Base-by-base conservation (phyloP, 2,797 vertebrate genomes). In the Betta splendens region DNA sequence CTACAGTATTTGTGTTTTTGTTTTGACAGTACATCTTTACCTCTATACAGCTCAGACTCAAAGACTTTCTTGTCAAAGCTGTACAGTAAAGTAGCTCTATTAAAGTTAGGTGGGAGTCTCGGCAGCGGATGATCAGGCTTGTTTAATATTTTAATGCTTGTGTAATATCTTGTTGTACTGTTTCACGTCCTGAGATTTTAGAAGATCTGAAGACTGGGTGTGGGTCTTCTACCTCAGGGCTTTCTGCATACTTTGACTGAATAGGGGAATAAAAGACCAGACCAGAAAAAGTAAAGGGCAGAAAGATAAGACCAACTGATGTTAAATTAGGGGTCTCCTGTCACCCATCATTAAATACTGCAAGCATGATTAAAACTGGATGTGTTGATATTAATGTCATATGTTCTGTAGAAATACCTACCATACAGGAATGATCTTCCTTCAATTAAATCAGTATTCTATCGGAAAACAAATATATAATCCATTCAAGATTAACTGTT, bases 391-490 rank as follows among this genome's bases (percentile, higher is more conserved):
- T 54, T 54, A 46, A 67, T 48, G 44, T 54, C 37, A 25, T 9
- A 28, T 33, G 48, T 53, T 2, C 12, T 9, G n/a, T 32, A 16
- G 17, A 39, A 38, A 31, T 49, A 44, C 9, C 42, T 3, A 3
- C 29, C 17, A 20, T 35, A 36, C 20, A 6, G 15, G 21, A 22
- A 31, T 33, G 53, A 45, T 54, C 64, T 64, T 10, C 67, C 78
- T 60, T 28, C 25, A n/a, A 69, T 59, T 32, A 53, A 68, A 59
- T 75, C 52, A 47, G 59, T 67, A 56, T 32, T 5, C 15, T 8
- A 16, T 51, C 38, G 45, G 23, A 62, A 62, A 58, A 54, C 39
- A 63, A 64, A 74, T 26, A 21, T 46, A 3, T 56, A 52, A 63
- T 77, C 46, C 44, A 10, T 62, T 66, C 50, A 63, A 22, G 20